Percentiles rank a stretch among this genome's conserved stretches.
These are phyloP conservation scores for Nephrotoma flavescens DNA, from an alignment of 2,888 invertebrate species.

Conservation along the genomic window DNA sequence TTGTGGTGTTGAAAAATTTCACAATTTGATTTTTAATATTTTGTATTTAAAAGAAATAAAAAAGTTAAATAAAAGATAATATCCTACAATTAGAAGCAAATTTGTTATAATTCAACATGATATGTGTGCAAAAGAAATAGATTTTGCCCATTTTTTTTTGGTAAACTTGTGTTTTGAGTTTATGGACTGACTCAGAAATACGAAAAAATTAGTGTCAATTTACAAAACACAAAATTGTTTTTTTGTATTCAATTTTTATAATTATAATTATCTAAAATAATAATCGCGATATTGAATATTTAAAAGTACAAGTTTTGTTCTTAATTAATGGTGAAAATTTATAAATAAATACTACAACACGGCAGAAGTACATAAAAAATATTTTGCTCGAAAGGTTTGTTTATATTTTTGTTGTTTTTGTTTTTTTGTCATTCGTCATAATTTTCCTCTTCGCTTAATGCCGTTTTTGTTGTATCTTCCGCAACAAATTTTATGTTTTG, in stretches of 20 bases:
- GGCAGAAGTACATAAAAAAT: background rate
- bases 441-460: background rate
- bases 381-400: background rate
- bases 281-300: background rate
- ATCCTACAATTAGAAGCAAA: background rate
- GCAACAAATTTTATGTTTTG: background rate
- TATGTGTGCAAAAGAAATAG: background rate
- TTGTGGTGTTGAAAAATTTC: background rate
- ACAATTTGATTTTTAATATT: background rate
- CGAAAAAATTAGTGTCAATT: background rate
- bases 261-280: background rate
- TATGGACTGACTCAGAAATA: background rate
- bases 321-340: background rate
- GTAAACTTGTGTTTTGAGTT: background rate
- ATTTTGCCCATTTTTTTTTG: background rate
- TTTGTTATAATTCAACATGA: background rate
- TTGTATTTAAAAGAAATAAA: background rate
- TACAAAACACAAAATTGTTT: background rate
- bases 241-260: background rate
- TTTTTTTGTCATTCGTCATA: background rate
- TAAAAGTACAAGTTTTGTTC: background rate
- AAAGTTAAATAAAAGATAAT: background rate
- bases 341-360: background rate
- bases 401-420: background rate
- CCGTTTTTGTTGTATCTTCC: background rate